phyloP scores from a whole-genome alignment of 1,140 invertebrate genomes.

The Drosophila elegans region DNA sequence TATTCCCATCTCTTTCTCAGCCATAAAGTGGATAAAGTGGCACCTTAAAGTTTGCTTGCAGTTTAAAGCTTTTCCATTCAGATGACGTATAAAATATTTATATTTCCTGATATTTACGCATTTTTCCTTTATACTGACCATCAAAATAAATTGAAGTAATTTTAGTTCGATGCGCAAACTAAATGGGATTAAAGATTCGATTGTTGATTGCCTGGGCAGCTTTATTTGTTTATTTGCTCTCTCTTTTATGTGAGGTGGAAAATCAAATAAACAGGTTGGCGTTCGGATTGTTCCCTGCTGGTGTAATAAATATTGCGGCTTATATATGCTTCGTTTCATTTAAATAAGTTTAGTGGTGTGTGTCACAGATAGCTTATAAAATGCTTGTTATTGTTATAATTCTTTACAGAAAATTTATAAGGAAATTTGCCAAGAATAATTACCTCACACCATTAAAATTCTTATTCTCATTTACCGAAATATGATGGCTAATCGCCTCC shows the following conservation, averaged over 20 bases:
- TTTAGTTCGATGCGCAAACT: conserved; percentile 58
- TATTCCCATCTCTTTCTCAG: conserved; percentile 15
- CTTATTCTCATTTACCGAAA: not conserved
- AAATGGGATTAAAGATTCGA: conserved; percentile 69
- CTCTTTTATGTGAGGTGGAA: conserved; percentile 16
- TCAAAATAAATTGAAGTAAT: conserved; percentile 74
- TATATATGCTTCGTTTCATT: conserved; percentile 2
- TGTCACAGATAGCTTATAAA: not conserved
- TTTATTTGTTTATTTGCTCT: conserved; percentile 55
- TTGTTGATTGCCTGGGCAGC: conserved; percentile 32
- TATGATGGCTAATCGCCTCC: conserved; percentile 54
- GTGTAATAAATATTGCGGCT: conserved; percentile 2
- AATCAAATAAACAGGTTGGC: not conserved
- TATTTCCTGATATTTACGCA: conserved; percentile 54
- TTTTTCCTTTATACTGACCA: conserved; percentile 57
- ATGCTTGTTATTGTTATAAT: not conserved
- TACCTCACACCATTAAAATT: conserved; percentile 1
- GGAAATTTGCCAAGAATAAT: not conserved
- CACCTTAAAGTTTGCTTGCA: conserved; percentile 60
- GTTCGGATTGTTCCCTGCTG: not conserved
- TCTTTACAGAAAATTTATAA: no score
- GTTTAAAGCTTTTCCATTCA: conserved; percentile 52
- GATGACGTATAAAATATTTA: conserved; percentile 52
- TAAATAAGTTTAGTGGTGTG: conserved; percentile 2
- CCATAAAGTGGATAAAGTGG: conserved; percentile 76